Conservation (phyloP, 2,113 vertebrate species). For the Microcebus griseorufus region DNA sequence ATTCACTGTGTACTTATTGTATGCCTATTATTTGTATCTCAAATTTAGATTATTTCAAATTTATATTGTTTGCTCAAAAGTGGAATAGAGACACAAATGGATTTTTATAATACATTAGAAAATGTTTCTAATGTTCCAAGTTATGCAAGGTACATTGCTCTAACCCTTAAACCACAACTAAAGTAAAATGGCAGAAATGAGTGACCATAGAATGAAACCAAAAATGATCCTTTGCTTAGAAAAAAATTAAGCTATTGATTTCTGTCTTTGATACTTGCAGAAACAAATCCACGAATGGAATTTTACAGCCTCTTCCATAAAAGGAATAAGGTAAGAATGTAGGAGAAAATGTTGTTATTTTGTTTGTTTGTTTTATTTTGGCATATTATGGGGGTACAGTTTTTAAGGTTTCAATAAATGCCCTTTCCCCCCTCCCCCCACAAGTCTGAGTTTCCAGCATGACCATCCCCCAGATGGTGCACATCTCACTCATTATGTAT, state of each 20-base stretch:
- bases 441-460: too few relatives aligned
- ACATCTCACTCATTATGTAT: too few relatives aligned
- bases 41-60: neutral
- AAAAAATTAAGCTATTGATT: constrained; percentile 54
- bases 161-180: neutral
- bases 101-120: constrained; percentile 14
- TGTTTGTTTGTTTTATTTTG: too few relatives aligned
- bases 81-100: constrained; percentile 5
- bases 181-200: constrained; percentile 43
- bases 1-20: neutral
- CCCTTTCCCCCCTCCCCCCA: too few relatives aligned
- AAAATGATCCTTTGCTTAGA: constrained; percentile 48
- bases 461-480: too few relatives aligned
- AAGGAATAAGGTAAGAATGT: constrained; percentile 93
- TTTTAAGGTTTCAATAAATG: too few relatives aligned
- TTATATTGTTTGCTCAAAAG: constrained; percentile 21
- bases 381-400: too few relatives aligned
- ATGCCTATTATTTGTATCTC: neutral
- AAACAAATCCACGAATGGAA: constrained; percentile 97
- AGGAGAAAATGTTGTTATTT: constrained; percentile 20
- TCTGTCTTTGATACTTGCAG: constrained; percentile 83
- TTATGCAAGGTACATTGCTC: constrained; percentile 3
- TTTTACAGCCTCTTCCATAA: constrained; percentile 94
- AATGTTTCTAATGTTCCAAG: neutral
- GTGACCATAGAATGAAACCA: neutral